Base-by-base conservation (phyloP, 2,888 invertebrate genomes). In the Drosophila suboccidentalis region DNA sequence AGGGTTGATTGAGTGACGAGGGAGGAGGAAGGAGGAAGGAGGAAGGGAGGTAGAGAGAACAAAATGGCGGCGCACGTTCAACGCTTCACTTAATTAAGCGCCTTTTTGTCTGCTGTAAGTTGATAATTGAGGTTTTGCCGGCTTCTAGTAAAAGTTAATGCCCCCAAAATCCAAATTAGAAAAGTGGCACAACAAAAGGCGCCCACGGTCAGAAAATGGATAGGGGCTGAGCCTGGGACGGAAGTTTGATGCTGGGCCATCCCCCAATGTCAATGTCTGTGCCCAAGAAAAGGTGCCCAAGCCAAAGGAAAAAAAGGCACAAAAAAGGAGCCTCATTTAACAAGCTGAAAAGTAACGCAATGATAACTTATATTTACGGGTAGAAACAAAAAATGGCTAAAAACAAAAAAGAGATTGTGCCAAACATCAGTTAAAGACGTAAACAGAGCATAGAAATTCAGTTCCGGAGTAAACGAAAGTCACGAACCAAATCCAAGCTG, bases 71-170 rank as follows among this genome's bases (percentile, higher is more conserved):
- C 64, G 79, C 85, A 80, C 82, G 82, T 83, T 82, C 77, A 64
- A 59, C 78, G 82, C 84, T 78, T 85, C 85, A 84, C 82, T 87
- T 85, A 85, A 85, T 85, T 85, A 85, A 87, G 87, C 82, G 82
- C 86, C 86, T 78, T 76, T 82, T 85, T 85, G 86, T 83, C 86
- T 82, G 78, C 76, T 78, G 78, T 85, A 85, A 85, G 85, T 85
- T 87, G 87, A 87, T 85, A 85, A 85, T 85, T 87, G 87, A 84
- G 85, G 84, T 87, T 84, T 81, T 71, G 80, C 75, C 85, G 70
- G 74, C 74, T 82, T 75, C 72, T 68, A 70, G 85, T 74, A 74
- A 80, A 82, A 85, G 75, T 82, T 83, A 82, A 85, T 85, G 75
- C 83, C 81, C 70, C 64, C 65, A 58, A 61, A 69, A 58, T 69